A percentile compares a stretch with the other conserved stretches of the same genome.
Conservation (phyloP, 2,113 vertebrate genomes). For the Scatophagus argus region DNA sequence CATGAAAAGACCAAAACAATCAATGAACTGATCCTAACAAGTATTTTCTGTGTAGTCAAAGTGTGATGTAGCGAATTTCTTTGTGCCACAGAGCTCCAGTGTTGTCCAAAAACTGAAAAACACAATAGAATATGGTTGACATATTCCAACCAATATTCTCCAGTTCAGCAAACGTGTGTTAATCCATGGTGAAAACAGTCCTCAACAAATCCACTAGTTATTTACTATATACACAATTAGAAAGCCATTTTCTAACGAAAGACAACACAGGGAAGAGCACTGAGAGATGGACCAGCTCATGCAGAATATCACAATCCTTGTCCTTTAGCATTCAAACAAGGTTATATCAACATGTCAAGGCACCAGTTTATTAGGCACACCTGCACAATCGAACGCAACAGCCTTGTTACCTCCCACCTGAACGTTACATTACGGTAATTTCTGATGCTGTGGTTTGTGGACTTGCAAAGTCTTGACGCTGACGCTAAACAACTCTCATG, state of each 20-base stretch:
- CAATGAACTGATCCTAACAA: neutral
- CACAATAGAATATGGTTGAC: no score
- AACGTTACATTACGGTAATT: neutral
- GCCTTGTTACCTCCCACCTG: neutral
- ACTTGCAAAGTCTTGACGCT: neutral
- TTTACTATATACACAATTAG: no score
- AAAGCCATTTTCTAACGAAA: no score
- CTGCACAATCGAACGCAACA: neutral
- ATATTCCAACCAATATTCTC: no score
- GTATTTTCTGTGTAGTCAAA: neutral
- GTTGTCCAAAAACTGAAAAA: no score
- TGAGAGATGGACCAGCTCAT: no score
- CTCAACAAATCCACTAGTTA: neutral
- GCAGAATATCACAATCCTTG: no score
- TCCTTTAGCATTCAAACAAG: no score
- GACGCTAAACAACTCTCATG: neutral
- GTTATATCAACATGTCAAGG: no score
- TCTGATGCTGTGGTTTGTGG: neutral
- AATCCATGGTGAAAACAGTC: neutral
- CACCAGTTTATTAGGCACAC: neutral
- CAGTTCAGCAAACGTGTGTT: neutral
- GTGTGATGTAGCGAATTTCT: neutral
- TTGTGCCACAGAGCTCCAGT: neutral
- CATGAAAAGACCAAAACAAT: neutral
- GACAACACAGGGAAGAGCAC: no score